phyloP scores from a whole-genome alignment of 2,113 vertebrate genomes.

The Bettongia penicillata region DNA sequence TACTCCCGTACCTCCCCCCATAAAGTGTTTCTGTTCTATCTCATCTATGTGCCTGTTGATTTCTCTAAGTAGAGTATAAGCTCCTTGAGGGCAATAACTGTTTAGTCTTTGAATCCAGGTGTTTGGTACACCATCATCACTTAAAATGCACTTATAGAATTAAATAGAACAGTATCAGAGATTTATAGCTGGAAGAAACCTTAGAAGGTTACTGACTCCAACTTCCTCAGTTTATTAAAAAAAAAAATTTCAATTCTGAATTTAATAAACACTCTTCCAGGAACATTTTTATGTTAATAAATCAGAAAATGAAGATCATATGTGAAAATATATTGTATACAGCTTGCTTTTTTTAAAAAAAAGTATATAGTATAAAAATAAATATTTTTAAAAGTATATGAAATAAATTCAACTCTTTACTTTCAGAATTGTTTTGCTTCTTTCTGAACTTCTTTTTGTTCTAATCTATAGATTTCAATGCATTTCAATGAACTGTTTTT shows the following conservation, averaged over 20 bases:
- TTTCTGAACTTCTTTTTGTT: not conserved
- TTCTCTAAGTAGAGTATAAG: not conserved
- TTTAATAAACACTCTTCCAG: not conserved
- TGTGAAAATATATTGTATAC: not conserved
- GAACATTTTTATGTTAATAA: not conserved
- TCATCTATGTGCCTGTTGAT: not conserved
- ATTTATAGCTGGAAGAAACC: not conserved
- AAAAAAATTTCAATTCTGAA: not conserved
- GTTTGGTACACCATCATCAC: not conserved
- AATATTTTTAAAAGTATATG: not conserved
- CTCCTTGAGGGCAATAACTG: not conserved
- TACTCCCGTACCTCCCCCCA: not conserved
- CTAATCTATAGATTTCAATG: not conserved
- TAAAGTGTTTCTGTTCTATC: not conserved
- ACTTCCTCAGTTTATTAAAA: not conserved
- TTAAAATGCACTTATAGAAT: not conserved
- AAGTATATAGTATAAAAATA: not conserved
- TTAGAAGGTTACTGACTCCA: not conserved
- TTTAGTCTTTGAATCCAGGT: not conserved
- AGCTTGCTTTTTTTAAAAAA: not conserved
- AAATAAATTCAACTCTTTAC: not conserved
- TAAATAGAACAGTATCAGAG: not conserved
- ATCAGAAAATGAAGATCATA: not conserved
- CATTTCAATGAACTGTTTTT: not conserved
- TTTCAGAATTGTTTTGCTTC: not conserved